phyloP scores from a whole-genome alignment of 1,140 invertebrate species.

The Venustaconcha ellipsiformis region DNA sequence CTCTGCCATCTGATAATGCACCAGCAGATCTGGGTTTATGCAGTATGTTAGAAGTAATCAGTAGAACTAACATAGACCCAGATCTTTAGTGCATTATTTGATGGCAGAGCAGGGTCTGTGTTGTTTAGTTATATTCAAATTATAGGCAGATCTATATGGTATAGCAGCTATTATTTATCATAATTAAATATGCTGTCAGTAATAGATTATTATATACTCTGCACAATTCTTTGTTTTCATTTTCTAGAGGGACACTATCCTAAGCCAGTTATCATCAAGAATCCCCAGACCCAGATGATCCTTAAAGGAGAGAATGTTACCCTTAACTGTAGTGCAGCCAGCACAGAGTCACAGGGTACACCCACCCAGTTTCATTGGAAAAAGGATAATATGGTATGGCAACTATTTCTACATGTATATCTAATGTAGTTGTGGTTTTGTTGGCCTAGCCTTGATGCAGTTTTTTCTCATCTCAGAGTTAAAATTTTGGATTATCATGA shows the following conservation, averaged over 20 bases:
- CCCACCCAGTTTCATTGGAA: constrained; percentile 87
- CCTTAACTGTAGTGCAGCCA: constrained; percentile 83
- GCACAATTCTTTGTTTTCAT: background rate
- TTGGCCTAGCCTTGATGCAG: background rate
- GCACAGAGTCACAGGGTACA: constrained; percentile 69
- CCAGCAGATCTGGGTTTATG: no score
- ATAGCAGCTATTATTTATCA: no score
- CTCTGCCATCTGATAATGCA: no score
- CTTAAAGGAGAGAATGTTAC: constrained; percentile 87
- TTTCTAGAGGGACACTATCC: constrained; percentile 78
- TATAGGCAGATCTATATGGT: no score
- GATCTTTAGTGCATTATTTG: no score
- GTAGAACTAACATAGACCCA: no score
- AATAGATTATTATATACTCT: no score
- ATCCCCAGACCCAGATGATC: constrained; percentile 84
- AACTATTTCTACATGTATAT: background rate
- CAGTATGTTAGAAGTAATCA: no score
- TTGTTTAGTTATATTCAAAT: no score
- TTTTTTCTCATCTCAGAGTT: background rate
- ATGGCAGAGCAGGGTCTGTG: no score
- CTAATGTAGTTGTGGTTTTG: background rate
- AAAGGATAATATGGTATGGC: constrained; percentile 83
- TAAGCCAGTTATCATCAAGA: constrained; percentile 85
- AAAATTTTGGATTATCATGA: background rate
- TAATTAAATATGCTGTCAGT: no score